phyloP scores from a whole-genome alignment of 1,140 invertebrate genomes.

The Drosophila rhopaloa region DNA sequence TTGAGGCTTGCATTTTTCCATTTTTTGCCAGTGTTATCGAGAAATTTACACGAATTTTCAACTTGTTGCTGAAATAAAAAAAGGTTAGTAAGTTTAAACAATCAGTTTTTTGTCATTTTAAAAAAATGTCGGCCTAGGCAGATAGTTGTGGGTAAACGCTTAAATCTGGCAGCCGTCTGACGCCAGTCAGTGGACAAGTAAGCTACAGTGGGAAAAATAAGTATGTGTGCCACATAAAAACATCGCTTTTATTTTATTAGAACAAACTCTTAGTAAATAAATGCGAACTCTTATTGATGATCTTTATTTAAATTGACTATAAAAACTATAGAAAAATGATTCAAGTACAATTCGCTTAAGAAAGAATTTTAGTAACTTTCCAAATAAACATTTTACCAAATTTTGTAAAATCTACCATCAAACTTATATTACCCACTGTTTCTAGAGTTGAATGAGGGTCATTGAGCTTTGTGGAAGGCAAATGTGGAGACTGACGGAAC shows the following conservation, averaged over 20 bases:
- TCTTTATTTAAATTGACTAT: no score
- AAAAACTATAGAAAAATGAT: no score
- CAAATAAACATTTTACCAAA: no score
- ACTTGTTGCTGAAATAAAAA: conserved; percentile 73
- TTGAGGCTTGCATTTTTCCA: conserved; percentile 52
- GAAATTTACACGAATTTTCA: conserved; percentile 80
- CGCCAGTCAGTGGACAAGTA: conserved; percentile 55
- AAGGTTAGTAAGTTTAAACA: conserved; percentile 49
- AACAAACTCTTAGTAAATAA: no score
- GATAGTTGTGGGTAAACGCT: conserved; percentile 60
- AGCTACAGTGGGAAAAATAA: conserved; percentile 26
- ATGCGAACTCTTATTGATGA: no score
- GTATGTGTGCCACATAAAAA: neutral
- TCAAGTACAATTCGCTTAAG: no score
- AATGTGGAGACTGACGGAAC: conserved; percentile 27
- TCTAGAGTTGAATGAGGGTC: conserved; percentile 46
- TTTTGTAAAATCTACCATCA: neutral
- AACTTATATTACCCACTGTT: conserved; percentile 23
- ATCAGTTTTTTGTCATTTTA: conserved; percentile 51
- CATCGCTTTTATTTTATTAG: neutral
- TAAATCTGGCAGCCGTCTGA: conserved; percentile 66
- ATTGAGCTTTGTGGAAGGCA: conserved; percentile 56
- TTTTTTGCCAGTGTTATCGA: conserved; percentile 67
- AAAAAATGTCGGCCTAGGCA: conserved; percentile 35
- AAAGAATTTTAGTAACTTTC: no score